phyloP scores from a whole-genome alignment of 2,797 vertebrate species.

The Graptemys geographica region DNA sequence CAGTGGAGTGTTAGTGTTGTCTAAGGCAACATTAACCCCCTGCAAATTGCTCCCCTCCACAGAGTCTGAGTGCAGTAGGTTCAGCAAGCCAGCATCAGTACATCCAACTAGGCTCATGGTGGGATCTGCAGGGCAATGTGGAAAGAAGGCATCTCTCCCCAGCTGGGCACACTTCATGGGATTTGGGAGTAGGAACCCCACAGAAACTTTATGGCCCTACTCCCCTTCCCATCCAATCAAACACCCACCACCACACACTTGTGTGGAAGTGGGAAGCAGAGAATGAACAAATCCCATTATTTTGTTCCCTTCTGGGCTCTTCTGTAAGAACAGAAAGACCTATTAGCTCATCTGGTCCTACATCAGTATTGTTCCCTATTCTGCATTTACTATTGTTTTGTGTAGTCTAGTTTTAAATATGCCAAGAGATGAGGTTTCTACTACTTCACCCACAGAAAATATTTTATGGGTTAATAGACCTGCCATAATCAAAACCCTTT shows the following conservation, averaged over 20 bases:
- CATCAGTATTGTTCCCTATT: background rate
- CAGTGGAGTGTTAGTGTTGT: background rate
- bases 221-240: background rate
- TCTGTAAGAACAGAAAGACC: background rate
- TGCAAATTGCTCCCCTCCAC: background rate
- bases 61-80: background rate
- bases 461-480: background rate
- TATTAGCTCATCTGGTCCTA: background rate
- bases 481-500: background rate
- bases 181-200: background rate
- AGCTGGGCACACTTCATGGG: background rate
- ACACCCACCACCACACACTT: background rate
- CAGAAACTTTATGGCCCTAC: background rate
- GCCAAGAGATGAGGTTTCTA: background rate
- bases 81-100: background rate
- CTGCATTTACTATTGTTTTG: background rate
- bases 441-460: background rate
- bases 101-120: background rate
- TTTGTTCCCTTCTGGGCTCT: background rate
- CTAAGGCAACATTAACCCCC: background rate
- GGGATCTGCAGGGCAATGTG: background rate
- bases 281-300: background rate
- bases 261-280: background rate
- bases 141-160: background rate
- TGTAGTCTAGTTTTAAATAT: background rate